These are phyloP conservation scores for Rhagonycha fulva DNA, from an alignment of 2,888 invertebrate genomes.

Conservation along the genomic window DNA sequence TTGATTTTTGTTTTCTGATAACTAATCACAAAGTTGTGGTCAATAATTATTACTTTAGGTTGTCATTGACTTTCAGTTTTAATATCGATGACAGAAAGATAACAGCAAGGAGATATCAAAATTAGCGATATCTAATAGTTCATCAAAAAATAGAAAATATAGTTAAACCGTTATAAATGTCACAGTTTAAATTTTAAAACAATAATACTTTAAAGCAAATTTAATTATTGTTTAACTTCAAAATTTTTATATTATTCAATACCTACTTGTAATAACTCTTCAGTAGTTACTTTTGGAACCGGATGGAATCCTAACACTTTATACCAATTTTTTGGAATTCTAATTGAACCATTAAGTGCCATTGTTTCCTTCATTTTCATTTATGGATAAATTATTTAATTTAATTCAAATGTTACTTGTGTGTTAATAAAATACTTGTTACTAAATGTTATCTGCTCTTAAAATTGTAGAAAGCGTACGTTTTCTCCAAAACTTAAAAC, in stretches of 20 bases:
- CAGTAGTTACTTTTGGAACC: slow-evolving; percentile 49
- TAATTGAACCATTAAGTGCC: slow-evolving; percentile 48
- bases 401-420: neutral
- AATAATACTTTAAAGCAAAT: neutral
- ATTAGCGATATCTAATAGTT: too few relatives aligned
- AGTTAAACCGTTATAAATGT: too few relatives aligned
- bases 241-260: neutral
- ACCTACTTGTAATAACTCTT: slow-evolving; percentile 54
- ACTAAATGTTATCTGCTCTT: neutral
- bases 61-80: too few relatives aligned
- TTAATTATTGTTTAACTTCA: neutral
- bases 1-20: too few relatives aligned
- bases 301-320: slow-evolving; percentile 52
- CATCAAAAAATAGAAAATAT: too few relatives aligned
- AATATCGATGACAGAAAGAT: too few relatives aligned
- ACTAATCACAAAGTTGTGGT: too few relatives aligned
- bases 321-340: slow-evolving; percentile 55
- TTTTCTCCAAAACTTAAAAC: slow-evolving; percentile 1
- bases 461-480: neutral
- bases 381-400: neutral
- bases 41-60: too few relatives aligned
- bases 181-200: neutral
- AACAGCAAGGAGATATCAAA: too few relatives aligned
- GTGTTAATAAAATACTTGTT: neutral
- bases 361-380: slow-evolving; percentile 36